Evolutionary conservation across 2,113 vertebrate species (phyloP).

Genomic region (Anhinga anhinga): DNA sequence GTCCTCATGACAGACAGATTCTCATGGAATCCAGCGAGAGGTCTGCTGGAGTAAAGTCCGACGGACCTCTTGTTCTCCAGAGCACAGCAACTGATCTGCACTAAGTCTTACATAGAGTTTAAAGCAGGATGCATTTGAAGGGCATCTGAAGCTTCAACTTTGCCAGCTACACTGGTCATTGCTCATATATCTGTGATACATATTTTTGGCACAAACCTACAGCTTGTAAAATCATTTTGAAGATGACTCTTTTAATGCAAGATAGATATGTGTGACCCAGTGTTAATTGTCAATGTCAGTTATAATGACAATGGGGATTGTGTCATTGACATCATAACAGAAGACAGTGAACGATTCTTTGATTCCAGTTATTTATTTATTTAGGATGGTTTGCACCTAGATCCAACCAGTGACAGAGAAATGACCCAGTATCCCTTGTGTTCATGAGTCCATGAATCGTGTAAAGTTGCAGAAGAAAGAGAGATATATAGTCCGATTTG

Average conservation of each 20-base stretch:
- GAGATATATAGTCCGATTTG: neutral
- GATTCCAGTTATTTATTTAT: constrained; percentile 26
- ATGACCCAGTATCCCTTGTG: neutral
- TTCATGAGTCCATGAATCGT: neutral
- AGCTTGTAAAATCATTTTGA: constrained; percentile 56
- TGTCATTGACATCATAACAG: constrained; percentile 65
- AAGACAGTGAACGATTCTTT: constrained; percentile 52
- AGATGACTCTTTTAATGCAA: constrained; percentile 66
- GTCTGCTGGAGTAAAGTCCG: neutral
- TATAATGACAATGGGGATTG: constrained; percentile 67
- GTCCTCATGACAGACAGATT: neutral
- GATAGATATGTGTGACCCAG: constrained; percentile 60
- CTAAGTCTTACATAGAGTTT: constrained; percentile 7
- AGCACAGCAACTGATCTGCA: constrained; percentile 1
- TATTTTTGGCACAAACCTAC: constrained; percentile 65
- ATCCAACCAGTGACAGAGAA: neutral
- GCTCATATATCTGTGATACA: constrained; percentile 53
- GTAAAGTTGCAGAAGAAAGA: neutral
- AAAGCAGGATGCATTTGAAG: constrained; percentile 59
- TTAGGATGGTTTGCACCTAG: constrained; percentile 25
- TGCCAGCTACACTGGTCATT: constrained; percentile 42
- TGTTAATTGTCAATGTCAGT: constrained; percentile 69
- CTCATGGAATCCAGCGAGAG: neutral
- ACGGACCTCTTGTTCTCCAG: neutral
- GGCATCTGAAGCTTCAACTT: constrained; percentile 68